Evolutionary conservation across 2,888 invertebrate species (phyloP).

Genomic region (Archips xylosteana): DNA sequence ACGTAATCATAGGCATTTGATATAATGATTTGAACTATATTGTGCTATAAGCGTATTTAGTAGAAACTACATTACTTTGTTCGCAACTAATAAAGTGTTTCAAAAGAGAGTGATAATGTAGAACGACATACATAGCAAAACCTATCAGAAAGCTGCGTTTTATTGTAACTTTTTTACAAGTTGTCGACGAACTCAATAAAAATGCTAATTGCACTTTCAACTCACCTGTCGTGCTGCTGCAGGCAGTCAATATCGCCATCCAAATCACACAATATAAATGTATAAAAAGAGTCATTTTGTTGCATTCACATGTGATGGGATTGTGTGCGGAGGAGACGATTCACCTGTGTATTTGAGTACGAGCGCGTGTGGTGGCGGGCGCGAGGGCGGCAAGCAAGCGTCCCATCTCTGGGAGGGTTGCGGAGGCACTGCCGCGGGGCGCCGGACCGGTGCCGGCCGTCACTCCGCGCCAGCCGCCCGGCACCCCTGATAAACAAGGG

Average conservation of each 20-base stretch:
- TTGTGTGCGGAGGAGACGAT: slow-evolving; percentile 53
- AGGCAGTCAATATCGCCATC: slow-evolving; percentile 73
- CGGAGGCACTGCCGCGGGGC: slow-evolving; percentile 77
- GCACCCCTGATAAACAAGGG: slow-evolving; percentile 78
- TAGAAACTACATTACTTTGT: background rate
- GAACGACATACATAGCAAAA: background rate
- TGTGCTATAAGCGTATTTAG: background rate
- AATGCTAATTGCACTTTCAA: slow-evolving; percentile 74
- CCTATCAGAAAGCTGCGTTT: slow-evolving; percentile 50
- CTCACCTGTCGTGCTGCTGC: slow-evolving; percentile 80
- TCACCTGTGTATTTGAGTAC: slow-evolving; percentile 69
- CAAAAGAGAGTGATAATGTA: background rate
- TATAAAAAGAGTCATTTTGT: slow-evolving; percentile 83
- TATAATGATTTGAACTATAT: background rate
- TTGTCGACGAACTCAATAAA: slow-evolving; percentile 69
- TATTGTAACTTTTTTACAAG: slow-evolving; percentile 66
- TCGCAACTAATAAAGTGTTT: background rate
- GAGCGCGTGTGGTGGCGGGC: slow-evolving; percentile 60
- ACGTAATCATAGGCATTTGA: too few species aligned
- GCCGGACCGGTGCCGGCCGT: slow-evolving; percentile 49
- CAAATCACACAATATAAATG: slow-evolving; percentile 81
- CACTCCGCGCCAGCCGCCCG: slow-evolving; percentile 44
- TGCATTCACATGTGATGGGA: slow-evolving; percentile 61
- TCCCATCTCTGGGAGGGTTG: slow-evolving; percentile 74
- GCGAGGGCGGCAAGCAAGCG: slow-evolving; percentile 65